Evolutionary conservation across 2,113 vertebrate genomes (phyloP).

Genomic region (Pandion haliaetus): DNA sequence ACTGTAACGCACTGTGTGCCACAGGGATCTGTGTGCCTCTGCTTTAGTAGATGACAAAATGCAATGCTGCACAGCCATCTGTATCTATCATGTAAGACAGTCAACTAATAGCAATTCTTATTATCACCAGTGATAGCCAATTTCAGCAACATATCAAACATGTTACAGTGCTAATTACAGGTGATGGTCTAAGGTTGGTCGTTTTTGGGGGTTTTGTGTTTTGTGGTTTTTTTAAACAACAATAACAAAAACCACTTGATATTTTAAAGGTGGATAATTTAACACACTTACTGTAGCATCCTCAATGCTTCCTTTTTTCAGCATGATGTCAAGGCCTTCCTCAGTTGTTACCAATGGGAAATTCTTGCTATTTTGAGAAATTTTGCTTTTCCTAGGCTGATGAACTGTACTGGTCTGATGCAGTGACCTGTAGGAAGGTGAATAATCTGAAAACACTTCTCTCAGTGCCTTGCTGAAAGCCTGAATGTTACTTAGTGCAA

Average conservation of each 20-base stretch:
- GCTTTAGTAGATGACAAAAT: not conserved
- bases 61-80: not conserved
- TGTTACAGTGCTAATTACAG: not conserved
- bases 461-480: conserved; percentile 69
- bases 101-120: not conserved
- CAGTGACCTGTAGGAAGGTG: accelerated
- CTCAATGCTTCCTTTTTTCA: conserved; percentile 77
- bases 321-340: conserved; percentile 73
- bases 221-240: not conserved
- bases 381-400: not conserved
- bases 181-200: too few species aligned
- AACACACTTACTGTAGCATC: conserved; percentile 75
- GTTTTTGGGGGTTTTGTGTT: not conserved
- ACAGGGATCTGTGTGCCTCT: not conserved
- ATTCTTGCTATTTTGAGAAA: not conserved
- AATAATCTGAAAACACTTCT: conserved; percentile 56
- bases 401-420: not conserved
- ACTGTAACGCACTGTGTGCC: not conserved
- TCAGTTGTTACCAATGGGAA: conserved; percentile 50
- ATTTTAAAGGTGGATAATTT: not conserved
- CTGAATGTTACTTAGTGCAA: conserved; percentile 29
- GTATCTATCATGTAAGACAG: not conserved
- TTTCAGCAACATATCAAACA: not conserved
- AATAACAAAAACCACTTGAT: not conserved
- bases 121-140: not conserved